A percentile compares a stretch with the other conserved stretches of the same genome.
These are phyloP conservation scores for Porites australiensis DNA, from an alignment of 64 coral and sea anemone species.

Conservation along the genomic window DNA sequence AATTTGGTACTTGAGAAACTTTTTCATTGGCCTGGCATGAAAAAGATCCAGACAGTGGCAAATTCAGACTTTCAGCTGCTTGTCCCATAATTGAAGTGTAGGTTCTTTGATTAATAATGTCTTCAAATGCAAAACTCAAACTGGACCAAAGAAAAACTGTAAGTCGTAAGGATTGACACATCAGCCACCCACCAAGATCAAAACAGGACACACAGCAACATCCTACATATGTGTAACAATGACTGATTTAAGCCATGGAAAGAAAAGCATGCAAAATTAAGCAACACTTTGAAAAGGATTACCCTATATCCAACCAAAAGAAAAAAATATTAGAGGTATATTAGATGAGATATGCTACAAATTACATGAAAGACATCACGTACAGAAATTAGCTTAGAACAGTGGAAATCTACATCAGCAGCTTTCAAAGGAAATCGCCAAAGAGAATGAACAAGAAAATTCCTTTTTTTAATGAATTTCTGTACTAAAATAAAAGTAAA, in stretches of 20 bases:
- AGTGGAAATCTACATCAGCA: conserved; percentile 11
- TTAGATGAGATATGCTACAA: not conserved
- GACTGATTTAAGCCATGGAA: no score
- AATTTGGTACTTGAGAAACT: conserved; percentile 13
- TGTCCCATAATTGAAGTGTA: conserved; percentile 1
- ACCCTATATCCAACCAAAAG: not conserved
- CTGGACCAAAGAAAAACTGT: not conserved
- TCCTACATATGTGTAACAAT: no score
- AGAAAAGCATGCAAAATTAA: not conserved
- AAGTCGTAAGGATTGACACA: not conserved
- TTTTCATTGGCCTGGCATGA: not conserved
- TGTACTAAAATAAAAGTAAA: not conserved
- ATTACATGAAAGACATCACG: conserved; percentile 29
- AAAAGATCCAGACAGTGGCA: not conserved
- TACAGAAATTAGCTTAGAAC: not conserved
- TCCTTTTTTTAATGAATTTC: not conserved
- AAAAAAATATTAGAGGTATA: not conserved
- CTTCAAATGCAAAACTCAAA: not conserved
- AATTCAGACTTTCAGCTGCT: conserved; percentile 32
- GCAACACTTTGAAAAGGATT: not conserved
- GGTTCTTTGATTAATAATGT: not conserved
- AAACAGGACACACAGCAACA: not conserved
- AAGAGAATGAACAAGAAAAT: not conserved
- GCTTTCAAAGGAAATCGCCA: conserved; percentile 8
- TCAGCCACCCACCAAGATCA: not conserved